phyloP scores from a whole-genome alignment of 2,797 vertebrate genomes.

The Rhinoraja longicauda region DNA sequence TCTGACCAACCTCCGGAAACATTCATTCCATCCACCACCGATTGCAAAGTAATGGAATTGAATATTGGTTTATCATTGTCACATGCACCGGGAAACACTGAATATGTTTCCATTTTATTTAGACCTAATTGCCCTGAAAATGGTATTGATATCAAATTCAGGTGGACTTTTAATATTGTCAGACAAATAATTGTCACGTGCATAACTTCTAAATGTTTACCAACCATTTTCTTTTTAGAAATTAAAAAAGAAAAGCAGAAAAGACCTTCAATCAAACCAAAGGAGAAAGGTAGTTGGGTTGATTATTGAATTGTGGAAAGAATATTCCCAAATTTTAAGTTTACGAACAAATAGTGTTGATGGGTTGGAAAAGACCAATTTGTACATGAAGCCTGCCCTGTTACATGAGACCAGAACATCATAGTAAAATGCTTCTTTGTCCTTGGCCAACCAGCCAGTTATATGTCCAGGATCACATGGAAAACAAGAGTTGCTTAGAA shows the following conservation, averaged over 20 bases:
- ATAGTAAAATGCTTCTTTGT: too few relatives aligned
- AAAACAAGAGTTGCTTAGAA: neutral
- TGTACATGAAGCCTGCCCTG: neutral
- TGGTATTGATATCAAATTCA: neutral
- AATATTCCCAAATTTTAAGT: neutral
- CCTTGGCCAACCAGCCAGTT: too few relatives aligned
- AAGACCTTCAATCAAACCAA: conserved; percentile 46
- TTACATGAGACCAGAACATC: too few relatives aligned
- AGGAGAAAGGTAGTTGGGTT: conserved; percentile 51
- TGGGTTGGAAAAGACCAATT: neutral
- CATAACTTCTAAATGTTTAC: neutral
- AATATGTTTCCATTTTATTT: too few relatives aligned
- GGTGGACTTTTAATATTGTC: neutral
- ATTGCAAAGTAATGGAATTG: too few relatives aligned
- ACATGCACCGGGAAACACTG: neutral
- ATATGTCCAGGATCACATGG: neutral
- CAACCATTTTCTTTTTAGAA: conserved; percentile 42
- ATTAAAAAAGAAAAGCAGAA: conserved; percentile 49
- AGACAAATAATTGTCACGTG: neutral
- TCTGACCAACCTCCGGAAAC: too few relatives aligned
- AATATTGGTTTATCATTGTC: too few relatives aligned
- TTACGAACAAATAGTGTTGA: neutral
- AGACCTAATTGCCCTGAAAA: neutral
- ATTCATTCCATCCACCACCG: too few relatives aligned
- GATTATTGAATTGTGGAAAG: conserved; percentile 5